Evolutionary conservation across 1,140 invertebrate genomes (phyloP), one percentile per base, ranked within the genome.

Genomic region (Drosophila lacteicornis): DNA sequence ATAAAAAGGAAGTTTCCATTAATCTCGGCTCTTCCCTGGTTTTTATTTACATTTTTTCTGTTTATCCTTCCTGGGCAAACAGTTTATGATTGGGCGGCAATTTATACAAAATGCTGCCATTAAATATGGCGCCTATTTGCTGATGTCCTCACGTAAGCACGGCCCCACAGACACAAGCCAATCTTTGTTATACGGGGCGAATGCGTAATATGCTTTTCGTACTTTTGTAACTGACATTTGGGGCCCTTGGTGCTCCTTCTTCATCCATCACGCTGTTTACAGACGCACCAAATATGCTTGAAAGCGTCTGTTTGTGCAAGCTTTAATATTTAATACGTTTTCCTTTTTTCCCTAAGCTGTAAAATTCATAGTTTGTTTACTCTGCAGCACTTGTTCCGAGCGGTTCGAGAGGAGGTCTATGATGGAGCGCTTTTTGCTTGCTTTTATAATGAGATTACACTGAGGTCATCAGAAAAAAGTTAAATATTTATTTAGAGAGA

Each of bases 121-220:
- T 71, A 76, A 81, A 81, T 71, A 65, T 76, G 78, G 56, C 79
- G 79, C 57, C 67, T 78, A 69, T 79, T 78, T 78, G 53, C 66
- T 58, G 36, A 43, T 58, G 66, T 42, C 67, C 62, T 53, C 55
- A 43, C 40, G 30, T 63, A 40, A 45, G 22, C 45, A 43, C 46
- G 25, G 59, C 46, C 43, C 13, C 19, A 19, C 27, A 46, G 25
- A 56, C n/a, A 59, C 43, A 17, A 30, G 65, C 12, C 66, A 58
- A 59, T 73, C 45, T 27, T 43, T 50, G 66, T 58, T 30, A 11
- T 50, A 73, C 67, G 38, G 38, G 53, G 53, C 69, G 69, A 33
- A 73, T 73, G 69, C 30, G 69, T 73, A 73, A 73, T 73, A 50
- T 73, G 53, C 67, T 59, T 38, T 73, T 50, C 22, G n/a, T 59